Conservation (phyloP, 2,797 vertebrate species). For the Myotis findleyi region DNA sequence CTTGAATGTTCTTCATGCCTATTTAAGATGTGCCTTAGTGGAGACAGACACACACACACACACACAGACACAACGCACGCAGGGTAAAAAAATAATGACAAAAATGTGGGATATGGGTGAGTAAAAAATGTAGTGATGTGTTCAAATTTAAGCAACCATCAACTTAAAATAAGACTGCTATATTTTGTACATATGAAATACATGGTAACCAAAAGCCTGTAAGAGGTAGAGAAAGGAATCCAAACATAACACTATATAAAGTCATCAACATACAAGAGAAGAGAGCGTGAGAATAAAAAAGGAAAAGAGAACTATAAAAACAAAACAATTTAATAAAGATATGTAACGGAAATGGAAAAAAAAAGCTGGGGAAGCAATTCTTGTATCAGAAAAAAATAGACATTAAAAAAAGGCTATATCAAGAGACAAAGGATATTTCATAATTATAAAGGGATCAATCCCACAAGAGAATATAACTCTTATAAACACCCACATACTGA, state of each 20-base stretch:
- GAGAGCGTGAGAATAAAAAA: neutral
- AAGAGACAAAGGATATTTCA: neutral
- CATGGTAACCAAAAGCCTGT: neutral
- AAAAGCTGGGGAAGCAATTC: neutral
- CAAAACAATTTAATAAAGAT: neutral
- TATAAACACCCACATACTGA: neutral
- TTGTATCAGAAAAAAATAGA: neutral
- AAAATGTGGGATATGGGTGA: neutral
- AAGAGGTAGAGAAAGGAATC: neutral
- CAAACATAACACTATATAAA: neutral
- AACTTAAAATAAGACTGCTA: neutral
- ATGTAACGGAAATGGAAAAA: neutral
- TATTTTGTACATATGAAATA: neutral
- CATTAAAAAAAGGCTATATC: neutral
- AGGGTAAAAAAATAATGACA: neutral
- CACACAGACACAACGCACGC: too few species aligned
- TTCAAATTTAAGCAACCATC: neutral
- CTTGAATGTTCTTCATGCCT: neutral
- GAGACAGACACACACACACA: neutral
- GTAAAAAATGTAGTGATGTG: neutral
- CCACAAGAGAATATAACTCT: neutral
- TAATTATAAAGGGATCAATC: neutral
- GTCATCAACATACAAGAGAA: neutral
- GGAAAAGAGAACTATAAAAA: neutral
- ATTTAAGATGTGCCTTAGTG: constrained; percentile 16